These are phyloP conservation scores for Cephus cinctus DNA, from an alignment of 1,140 invertebrate species.

Conservation along the genomic window DNA sequence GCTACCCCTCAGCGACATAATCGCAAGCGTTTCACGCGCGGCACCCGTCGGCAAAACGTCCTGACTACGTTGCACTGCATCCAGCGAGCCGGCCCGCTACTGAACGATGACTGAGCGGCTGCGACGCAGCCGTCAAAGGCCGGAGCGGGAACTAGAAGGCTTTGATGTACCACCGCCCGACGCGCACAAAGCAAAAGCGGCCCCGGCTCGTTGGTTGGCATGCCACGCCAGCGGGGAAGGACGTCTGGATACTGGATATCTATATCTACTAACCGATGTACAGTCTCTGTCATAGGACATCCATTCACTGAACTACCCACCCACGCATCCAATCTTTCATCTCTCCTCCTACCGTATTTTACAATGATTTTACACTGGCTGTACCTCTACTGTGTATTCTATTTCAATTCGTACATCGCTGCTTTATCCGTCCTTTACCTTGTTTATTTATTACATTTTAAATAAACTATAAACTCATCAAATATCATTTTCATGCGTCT, in stretches of 20 bases:
- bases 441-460: too few species aligned
- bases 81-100: constrained; percentile 42
- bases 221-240: constrained; percentile 30
- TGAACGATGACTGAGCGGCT: constrained; percentile 52
- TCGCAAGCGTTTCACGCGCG: constrained; percentile 5
- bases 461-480: too few species aligned
- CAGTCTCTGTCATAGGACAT: too few species aligned
- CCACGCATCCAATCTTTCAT: too few species aligned
- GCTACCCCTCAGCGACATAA: constrained; percentile 31
- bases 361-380: too few species aligned
- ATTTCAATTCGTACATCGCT: too few species aligned
- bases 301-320: too few species aligned
- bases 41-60: constrained; percentile 12
- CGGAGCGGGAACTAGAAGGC: constrained; percentile 50
- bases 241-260: too few species aligned
- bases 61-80: constrained; percentile 24
- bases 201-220: constrained; percentile 45
- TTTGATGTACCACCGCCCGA: constrained; percentile 54
- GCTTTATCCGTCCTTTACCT: too few species aligned
- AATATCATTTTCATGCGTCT: too few species aligned
- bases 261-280: too few species aligned
- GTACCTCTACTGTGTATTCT: too few species aligned
- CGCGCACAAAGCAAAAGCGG: constrained; percentile 53
- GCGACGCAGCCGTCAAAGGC: constrained; percentile 53
- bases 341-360: neutral